Conservation (phyloP, 2,888 invertebrate species). For the Athripsodes cinereus region DNA sequence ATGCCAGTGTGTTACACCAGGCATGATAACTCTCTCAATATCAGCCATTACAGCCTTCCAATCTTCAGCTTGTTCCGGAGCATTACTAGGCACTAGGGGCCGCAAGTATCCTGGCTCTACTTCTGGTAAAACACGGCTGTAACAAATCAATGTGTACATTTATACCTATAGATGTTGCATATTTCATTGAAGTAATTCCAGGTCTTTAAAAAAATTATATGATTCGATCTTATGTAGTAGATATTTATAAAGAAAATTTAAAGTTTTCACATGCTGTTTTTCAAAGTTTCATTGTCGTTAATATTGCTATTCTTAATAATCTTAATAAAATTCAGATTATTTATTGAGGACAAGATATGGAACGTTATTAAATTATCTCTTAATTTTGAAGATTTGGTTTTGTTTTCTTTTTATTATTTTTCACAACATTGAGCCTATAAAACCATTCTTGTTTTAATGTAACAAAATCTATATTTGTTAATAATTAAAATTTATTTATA, state of each 20-base stretch:
- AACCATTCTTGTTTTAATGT: too few relatives aligned
- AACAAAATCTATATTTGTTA: too few relatives aligned
- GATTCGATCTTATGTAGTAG: too few relatives aligned
- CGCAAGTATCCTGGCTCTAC: slow-evolving; percentile 92
- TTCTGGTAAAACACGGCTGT: slow-evolving; percentile 77
- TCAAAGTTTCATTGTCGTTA: background rate
- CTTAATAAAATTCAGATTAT: background rate
- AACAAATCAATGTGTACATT: too few relatives aligned
- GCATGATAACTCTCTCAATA: slow-evolving; percentile 93
- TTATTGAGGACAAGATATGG: background rate
- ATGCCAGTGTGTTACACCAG: slow-evolving; percentile 97
- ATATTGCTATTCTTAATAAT: background rate
- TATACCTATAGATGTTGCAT: too few relatives aligned
- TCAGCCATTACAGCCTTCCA: slow-evolving; percentile 92
- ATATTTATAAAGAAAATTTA: background rate
- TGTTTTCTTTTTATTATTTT: too few relatives aligned
- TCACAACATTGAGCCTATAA: too few relatives aligned
- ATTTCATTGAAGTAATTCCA: too few relatives aligned
- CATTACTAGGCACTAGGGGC: slow-evolving; percentile 75
- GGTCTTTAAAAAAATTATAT: too few relatives aligned
- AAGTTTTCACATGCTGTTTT: background rate
- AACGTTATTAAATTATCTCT: background rate
- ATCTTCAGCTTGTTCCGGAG: slow-evolving; percentile 77
- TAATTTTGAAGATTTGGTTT: too few relatives aligned
- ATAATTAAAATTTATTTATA: too few relatives aligned